Evolutionary conservation across 2,888 invertebrate genomes (phyloP).

Genomic region (Nephrotoma flavescens): DNA sequence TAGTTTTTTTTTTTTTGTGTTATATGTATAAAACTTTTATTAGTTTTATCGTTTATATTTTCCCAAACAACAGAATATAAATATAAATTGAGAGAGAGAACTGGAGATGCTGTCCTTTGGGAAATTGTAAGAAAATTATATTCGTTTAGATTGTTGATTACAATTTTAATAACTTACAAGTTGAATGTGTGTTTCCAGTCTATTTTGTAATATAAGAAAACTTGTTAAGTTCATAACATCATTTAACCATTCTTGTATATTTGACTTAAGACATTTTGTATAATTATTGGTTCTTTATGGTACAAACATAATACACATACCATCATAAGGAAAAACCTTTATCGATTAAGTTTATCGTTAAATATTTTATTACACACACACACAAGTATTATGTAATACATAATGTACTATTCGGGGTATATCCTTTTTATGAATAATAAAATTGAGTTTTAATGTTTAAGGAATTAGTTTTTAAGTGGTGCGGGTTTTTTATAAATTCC

Average conservation of each 20-base stretch:
- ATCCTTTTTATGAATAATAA: too few species aligned
- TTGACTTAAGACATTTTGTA: too few species aligned
- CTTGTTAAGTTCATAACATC: neutral
- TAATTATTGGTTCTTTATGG: too few species aligned
- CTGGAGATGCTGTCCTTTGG: neutral
- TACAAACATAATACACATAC: too few species aligned
- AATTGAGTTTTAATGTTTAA: too few species aligned
- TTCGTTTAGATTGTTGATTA: neutral
- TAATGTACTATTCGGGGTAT: too few species aligned
- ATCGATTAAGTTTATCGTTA: too few species aligned
- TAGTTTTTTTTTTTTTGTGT: neutral
- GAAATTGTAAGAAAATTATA: neutral
- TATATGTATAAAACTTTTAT: neutral
- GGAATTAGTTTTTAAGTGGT: too few species aligned
- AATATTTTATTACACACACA: too few species aligned
- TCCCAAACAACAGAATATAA: neutral
- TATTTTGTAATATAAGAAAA: neutral
- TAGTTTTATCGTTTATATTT: neutral
- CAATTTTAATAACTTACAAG: neutral
- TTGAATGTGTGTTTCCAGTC: neutral
- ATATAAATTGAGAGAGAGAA: neutral
- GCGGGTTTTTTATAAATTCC: too few species aligned
- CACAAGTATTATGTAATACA: too few species aligned
- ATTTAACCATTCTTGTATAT: neutral
- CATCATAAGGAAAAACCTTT: too few species aligned